A percentile compares a stretch with the other conserved stretches of the same genome.
phyloP scores from a whole-genome alignment of 2,888 invertebrate genomes.

The Coelinius sp. region DNA sequence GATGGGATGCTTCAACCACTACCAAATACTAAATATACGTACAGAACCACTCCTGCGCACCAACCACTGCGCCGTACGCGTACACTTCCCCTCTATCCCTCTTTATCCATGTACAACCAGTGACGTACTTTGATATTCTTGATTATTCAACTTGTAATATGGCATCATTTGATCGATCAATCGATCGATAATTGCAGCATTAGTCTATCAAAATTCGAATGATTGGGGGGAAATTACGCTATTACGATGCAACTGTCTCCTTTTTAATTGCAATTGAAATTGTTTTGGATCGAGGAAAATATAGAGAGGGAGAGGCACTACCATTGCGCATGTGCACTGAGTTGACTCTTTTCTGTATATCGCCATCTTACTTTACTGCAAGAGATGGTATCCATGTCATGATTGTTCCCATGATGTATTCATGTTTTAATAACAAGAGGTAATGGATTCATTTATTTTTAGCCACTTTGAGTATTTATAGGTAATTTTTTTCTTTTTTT shows the following conservation, averaged over 20 bases:
- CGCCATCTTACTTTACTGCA: conserved; percentile 34
- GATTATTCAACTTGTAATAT: conserved; percentile 16
- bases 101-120: background rate
- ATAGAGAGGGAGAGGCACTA: conserved; percentile 22
- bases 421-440: background rate
- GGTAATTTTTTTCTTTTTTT: background rate
- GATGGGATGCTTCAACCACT: conserved; percentile 44
- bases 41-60: conserved; percentile 50
- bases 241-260: background rate
- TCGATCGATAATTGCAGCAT: background rate
- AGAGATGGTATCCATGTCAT: conserved; percentile 16
- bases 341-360: background rate
- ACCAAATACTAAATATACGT: conserved; percentile 35
- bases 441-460: conserved; percentile 8
- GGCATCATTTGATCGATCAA: background rate
- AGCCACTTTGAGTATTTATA: background rate
- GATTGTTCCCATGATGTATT: conserved; percentile 6
- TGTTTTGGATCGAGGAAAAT: background rate
- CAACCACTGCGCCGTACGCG: conserved; percentile 44
- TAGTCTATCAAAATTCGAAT: background rate
- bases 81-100: conserved; percentile 14
- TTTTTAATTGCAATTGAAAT: background rate
- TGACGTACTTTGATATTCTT: conserved; percentile 18
- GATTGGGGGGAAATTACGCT: background rate
- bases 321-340: conserved; percentile 35